Conservation (phyloP, 2,113 vertebrate genomes). For the Prinia subflava region DNA sequence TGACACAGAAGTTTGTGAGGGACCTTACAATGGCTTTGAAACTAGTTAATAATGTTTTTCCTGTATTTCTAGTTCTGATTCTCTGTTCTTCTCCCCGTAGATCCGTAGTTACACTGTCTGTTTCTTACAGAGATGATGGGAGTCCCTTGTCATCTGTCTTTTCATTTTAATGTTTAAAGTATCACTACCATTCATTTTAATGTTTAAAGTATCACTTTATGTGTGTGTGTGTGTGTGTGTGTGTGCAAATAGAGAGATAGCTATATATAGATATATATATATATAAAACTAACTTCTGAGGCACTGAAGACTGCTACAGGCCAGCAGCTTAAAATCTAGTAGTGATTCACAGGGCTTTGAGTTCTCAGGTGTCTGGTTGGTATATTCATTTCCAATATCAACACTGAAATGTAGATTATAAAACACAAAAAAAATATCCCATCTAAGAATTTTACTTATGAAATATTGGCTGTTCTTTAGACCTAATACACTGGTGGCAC, state of each 20-base stretch:
- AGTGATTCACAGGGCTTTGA: not conserved
- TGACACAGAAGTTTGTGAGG: not conserved
- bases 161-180: not conserved
- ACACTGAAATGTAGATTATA: not conserved
- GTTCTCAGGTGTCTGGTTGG: not conserved
- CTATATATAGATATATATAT: not conserved
- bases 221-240: not conserved
- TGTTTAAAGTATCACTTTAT: not conserved
- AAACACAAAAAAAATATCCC: not conserved
- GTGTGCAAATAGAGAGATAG: not conserved
- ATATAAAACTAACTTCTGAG: not conserved
- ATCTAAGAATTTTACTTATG: not conserved
- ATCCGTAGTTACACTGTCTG: not conserved
- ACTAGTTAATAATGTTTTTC: not conserved
- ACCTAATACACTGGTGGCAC: not conserved
- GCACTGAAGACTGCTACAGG: not conserved
- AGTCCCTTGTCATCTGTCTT: not conserved
- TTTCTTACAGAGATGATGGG: not conserved
- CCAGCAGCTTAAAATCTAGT: not conserved
- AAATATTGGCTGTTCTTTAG: not conserved
- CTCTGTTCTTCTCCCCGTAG: accelerated
- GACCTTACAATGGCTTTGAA: not conserved
- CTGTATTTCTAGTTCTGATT: not conserved
- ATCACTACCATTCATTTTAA: not conserved
- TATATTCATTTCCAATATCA: not conserved